Evolutionary conservation across 1,140 invertebrate species (phyloP).

Genomic region (Semibalanus balanoides): DNA sequence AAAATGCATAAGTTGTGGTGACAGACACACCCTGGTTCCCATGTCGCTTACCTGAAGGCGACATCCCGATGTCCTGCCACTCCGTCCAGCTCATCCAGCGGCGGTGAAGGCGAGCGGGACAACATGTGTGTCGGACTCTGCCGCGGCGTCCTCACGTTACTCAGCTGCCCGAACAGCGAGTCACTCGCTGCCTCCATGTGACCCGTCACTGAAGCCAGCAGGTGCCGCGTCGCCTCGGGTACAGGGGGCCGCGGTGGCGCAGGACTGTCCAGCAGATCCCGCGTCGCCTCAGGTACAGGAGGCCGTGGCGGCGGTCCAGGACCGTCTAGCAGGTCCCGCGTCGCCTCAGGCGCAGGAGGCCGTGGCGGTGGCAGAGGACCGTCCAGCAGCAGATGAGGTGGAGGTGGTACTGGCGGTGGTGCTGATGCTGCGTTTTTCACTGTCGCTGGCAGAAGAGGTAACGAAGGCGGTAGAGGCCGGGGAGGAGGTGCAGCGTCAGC

Average conservation of each 20-base stretch:
- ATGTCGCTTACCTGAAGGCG: neutral
- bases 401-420: neutral
- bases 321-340: neutral
- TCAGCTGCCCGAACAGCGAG: neutral
- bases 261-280: neutral
- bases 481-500: neutral
- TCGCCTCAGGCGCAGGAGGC: neutral
- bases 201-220: neutral
- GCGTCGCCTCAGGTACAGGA: neutral
- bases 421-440: neutral
- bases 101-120: neutral
- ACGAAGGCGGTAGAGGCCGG: neutral
- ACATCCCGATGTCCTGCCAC: neutral
- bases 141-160: neutral
- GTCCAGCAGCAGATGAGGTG: neutral
- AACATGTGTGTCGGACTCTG: neutral
- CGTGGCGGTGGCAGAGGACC: neutral
- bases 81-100: neutral
- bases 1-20: too few relatives aligned
- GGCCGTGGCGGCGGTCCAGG: neutral
- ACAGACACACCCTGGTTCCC: too few relatives aligned
- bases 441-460: neutral
- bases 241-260: neutral
- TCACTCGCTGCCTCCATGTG: neutral
- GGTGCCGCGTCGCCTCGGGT: neutral